Evolutionary conservation across 1,140 invertebrate genomes (phyloP), one percentile per base, ranked within the genome.

Genomic region (Drosophila orena): DNA sequence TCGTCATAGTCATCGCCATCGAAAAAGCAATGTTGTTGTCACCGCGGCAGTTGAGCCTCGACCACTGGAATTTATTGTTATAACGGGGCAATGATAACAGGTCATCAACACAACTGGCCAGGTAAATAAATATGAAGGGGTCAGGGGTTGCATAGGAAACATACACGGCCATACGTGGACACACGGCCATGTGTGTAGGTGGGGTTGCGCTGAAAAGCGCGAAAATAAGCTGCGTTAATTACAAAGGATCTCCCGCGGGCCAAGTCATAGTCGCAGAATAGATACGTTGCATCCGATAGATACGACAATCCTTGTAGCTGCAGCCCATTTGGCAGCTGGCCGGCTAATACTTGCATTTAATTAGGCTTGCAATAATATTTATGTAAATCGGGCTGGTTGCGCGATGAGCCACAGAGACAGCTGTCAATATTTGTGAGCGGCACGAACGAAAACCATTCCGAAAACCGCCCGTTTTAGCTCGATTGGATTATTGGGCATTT

Each of bases 341-440:
- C 24, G 52, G 58, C 84, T 89, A 88, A 89, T 89, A 89, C 85
- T 89, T 84, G 84, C 84, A 89, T 89, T 89, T 89, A 89, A 89
- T 89, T 89, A 89, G 84, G 79, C 84, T 89, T 89, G 77, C 85
- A 89, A 89, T 89, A 89, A 89, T 89, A 89, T 89, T 89, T 89
- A 89, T 89, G 84, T 89, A 89, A 89, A 89, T 89, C 84, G 80
- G 76, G 71, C 73, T 75, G 73, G 85, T 66, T 77, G 70, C 76
- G 52, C 64, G 77, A 75, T 62, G 46, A 68, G 47, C 54, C 52
- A 54, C 61, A 59, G 50, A 59, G 59, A 77, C 84, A 89, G 84
- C 84, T 84, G 83, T 76, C 79, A 86, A 86, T 88, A 89, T 86
- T 69, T 77, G 73, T 77, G 53, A 56, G 24, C 14, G 2, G 0